phyloP scores from a whole-genome alignment of 2,113 vertebrate species.

The Coptodon rendalli region DNA sequence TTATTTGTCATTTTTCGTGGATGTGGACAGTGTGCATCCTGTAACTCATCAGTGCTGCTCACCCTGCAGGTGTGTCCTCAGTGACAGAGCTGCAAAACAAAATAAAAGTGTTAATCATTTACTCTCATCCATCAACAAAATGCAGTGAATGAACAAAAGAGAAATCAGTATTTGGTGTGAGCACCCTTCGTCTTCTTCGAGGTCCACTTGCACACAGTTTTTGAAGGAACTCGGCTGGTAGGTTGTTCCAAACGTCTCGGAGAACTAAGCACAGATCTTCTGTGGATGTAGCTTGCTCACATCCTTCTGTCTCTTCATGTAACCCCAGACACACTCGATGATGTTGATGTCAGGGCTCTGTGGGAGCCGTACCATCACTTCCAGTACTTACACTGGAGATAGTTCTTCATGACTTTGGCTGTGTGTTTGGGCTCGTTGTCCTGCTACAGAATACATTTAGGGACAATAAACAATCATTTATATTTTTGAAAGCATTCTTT shows the following conservation, averaged over 20 bases:
- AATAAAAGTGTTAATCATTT: not conserved
- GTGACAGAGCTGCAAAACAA: not conserved
- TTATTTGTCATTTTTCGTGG: not conserved
- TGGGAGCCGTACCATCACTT: not conserved
- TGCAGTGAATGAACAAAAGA: not conserved
- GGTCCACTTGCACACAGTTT: too few species aligned
- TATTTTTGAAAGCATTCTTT: not conserved
- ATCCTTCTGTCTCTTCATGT: not conserved
- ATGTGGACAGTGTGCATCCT: not conserved
- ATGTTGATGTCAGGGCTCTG: not conserved
- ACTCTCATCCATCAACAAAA: not conserved
- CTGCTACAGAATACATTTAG: rapidly evolving
- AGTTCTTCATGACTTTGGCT: not conserved
- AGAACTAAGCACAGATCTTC: not conserved
- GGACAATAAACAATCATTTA: not conserved
- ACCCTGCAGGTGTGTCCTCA: not conserved
- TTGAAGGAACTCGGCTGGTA: not conserved
- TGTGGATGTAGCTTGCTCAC: not conserved
- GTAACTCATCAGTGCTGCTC: not conserved
- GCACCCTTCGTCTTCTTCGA: too few species aligned
- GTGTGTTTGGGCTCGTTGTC: not conserved
- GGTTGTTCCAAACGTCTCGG: not conserved
- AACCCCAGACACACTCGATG: not conserved
- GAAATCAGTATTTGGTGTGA: not conserved
- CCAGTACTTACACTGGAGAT: not conserved